Evolutionary conservation across 2,888 invertebrate genomes (phyloP).

Genomic region (Tuberolachnus salignus): DNA sequence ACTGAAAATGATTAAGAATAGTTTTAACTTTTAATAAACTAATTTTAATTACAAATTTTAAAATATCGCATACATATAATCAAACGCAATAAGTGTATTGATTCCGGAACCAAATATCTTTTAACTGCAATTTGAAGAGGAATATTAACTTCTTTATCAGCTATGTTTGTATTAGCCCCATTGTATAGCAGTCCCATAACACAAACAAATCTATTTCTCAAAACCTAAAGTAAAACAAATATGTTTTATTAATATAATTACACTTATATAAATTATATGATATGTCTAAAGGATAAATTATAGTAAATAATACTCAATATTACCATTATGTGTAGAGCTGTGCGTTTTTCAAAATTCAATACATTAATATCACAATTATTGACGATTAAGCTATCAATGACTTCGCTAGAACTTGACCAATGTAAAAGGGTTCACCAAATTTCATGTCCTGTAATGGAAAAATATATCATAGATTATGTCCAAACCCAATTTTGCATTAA

Average conservation of each 20-base stretch:
- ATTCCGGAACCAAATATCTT: constrained; percentile 66
- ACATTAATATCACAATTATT: constrained; percentile 86
- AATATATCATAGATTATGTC: too few species aligned
- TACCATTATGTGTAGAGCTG: constrained; percentile 61
- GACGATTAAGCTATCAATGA: constrained; percentile 80
- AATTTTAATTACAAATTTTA: not conserved
- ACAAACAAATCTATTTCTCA: constrained; percentile 79
- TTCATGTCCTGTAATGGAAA: constrained; percentile 96
- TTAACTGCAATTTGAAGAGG: constrained; percentile 85
- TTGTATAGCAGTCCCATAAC: constrained; percentile 80
- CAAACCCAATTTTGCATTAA: too few species aligned
- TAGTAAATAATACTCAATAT: constrained; percentile 19
- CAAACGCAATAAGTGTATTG: constrained; percentile 86
- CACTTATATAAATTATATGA: not conserved
- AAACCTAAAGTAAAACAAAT: constrained; percentile 65
- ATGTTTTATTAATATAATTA: not conserved
- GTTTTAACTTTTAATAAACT: not conserved
- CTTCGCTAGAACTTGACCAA: constrained; percentile 85
- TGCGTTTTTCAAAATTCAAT: constrained; percentile 74
- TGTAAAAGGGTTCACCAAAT: constrained; percentile 87
- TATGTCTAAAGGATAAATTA: not conserved
- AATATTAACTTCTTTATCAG: constrained; percentile 82
- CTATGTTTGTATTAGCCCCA: constrained; percentile 75
- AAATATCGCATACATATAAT: constrained; percentile 62
- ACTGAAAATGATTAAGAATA: constrained; percentile 33